A percentile compares a stretch with the other conserved stretches of the same genome.
These are phyloP conservation scores for Smutsia temminckii DNA, from an alignment of 2,797 vertebrate genomes.

Conservation along the genomic window DNA sequence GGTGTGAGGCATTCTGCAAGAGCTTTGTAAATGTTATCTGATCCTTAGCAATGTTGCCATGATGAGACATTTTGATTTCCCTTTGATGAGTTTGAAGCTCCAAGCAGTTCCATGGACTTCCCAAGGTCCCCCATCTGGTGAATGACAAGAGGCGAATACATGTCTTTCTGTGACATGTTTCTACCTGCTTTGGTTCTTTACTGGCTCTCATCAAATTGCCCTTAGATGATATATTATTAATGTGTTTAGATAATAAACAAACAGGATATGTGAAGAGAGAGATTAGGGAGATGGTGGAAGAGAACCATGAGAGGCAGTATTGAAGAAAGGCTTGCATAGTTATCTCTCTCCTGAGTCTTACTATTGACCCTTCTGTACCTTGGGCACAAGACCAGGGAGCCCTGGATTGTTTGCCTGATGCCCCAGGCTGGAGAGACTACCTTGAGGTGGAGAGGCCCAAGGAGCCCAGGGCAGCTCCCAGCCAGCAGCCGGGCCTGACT, in stretches of 20 bases:
- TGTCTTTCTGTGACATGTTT: accelerated
- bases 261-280: background rate
- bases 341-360: background rate
- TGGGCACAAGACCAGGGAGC: accelerated
- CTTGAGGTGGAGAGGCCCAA: accelerated
- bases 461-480: background rate
- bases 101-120: too few relatives aligned
- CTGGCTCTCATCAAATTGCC: background rate
- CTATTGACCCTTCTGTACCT: accelerated
- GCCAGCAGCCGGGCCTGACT: background rate
- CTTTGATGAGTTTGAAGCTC: background rate
- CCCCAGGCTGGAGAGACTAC: background rate
- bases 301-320: accelerated
- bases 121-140: background rate
- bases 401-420: accelerated
- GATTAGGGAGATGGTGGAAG: background rate
- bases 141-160: background rate
- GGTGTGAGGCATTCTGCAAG: background rate
- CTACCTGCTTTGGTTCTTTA: accelerated
- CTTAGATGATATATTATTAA: accelerated
- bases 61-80: background rate
- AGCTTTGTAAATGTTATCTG: accelerated
- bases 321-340: background rate
- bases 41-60: background rate
- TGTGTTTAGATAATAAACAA: background rate